A percentile compares a stretch with the other conserved stretches of the same genome.
Evolutionary conservation across 2,113 vertebrate species (phyloP).

Genomic region (Illadopsis cleaveri): DNA sequence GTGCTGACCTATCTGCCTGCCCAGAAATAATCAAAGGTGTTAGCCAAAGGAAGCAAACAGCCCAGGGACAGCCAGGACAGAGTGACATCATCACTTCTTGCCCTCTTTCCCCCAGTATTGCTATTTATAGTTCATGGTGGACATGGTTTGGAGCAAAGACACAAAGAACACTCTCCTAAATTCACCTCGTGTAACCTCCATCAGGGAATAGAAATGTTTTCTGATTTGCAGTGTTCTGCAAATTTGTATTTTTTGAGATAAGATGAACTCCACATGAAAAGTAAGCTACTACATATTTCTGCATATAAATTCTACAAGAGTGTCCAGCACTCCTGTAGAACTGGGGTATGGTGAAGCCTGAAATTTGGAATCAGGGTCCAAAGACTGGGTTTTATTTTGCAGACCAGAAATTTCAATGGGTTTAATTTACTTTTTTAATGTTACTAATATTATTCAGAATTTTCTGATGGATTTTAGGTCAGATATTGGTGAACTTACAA

Average conservation of each 20-base stretch:
- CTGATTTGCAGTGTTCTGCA: neutral
- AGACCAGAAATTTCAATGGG: neutral
- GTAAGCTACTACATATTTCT: neutral
- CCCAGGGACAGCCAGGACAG: neutral
- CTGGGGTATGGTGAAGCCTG: neutral
- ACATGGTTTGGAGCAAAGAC: neutral
- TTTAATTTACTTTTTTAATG: neutral
- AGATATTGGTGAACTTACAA: neutral
- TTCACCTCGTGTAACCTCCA: neutral
- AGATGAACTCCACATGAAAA: neutral
- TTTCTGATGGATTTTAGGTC: neutral
- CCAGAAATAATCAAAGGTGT: conserved; percentile 15
- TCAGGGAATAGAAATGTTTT: neutral
- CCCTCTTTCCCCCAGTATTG: neutral
- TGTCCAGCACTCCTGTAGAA: neutral
- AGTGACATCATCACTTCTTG: neutral
- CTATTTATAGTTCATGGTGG: neutral
- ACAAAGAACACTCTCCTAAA: neutral
- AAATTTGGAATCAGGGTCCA: neutral
- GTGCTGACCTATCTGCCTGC: neutral
- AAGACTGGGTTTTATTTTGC: neutral
- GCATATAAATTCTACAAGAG: neutral
- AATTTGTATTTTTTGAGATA: neutral
- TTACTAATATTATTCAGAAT: neutral
- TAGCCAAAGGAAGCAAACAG: neutral